Base-by-base conservation (phyloP, 2,797 vertebrate genomes). In the Kryptopterus vitreolus region DNA sequence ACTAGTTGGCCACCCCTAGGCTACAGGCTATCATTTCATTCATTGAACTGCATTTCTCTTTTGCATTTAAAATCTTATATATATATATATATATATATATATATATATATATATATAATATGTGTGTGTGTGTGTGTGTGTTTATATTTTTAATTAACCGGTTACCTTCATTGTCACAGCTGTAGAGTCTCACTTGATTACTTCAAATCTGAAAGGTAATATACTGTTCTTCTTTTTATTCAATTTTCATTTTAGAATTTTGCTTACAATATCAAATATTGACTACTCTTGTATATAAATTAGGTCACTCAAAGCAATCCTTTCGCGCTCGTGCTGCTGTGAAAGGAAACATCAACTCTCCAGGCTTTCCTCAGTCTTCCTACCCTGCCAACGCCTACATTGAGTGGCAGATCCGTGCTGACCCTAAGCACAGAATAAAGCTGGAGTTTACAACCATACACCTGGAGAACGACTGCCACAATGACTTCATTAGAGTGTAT, bases 401-500 rank as follows among this genome's bases (percentile, higher is more conserved):
- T 82, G 92, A 94, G 86, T 99, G 97, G 97, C 69, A 88, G 0
- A 90, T 99, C 43, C 89, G 95, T 5, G 96, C 95, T 0, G 93
- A 97, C 0, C 93, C 91, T 0, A 79, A 85, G n/a, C 89, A 91
- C 12, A 35, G 94, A 16, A 91, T 99, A 80, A 92, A 81, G 50
- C 92, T 99, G 81, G 93, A 95, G 85, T 98, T 99, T 90, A 92
- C 89, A 71, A 95, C 93, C 0, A 90, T 99, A 78, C 94, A 94
- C 66, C 83, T 99, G 66, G 95, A 98, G 26, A 87, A 92, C 1
- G 74, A 92, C 48, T 90, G 87, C 13, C 61, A 79, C n/a, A 88
- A 92, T 0, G 96, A 99, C 91, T 94, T 95, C 84, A 90, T 98
- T 84, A 92, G 87, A 29, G 90, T 99, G 76, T 99, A 98, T 4